A percentile compares a stretch with the other conserved stretches of the same genome.
Evolutionary conservation across 2,797 vertebrate genomes (phyloP).

Genomic region (Eremophila alpestris): DNA sequence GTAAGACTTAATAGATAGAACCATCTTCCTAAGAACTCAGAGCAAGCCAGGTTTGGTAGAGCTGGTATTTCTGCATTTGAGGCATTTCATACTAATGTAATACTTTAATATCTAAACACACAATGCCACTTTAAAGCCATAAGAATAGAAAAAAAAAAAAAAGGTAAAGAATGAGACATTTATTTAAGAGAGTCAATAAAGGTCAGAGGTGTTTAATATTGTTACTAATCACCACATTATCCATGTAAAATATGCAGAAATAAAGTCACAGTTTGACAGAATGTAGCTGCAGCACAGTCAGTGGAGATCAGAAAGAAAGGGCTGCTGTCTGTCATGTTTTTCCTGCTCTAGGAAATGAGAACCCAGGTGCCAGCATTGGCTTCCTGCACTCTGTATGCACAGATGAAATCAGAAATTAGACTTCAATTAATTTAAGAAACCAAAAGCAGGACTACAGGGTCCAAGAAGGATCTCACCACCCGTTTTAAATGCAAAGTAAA

Average conservation of each 20-base stretch:
- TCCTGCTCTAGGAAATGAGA: background rate
- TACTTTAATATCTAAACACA: background rate
- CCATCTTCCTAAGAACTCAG: background rate
- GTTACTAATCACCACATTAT: background rate
- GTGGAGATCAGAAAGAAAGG: background rate
- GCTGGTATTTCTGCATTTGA: slow-evolving; percentile 18
- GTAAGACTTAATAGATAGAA: slow-evolving; percentile 35
- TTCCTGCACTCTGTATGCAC: background rate
- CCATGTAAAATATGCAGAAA: background rate
- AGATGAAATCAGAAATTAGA: background rate
- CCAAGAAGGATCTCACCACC: background rate
- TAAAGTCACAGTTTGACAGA: background rate
- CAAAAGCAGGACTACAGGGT: background rate
- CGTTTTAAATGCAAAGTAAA: background rate
- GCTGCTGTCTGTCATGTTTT: background rate
- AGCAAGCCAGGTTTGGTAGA: background rate
- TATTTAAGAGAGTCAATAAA: background rate
- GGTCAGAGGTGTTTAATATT: background rate
- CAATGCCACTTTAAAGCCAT: background rate
- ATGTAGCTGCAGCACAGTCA: rapidly evolving
- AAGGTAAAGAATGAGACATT: background rate
- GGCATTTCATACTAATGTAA: background rate
- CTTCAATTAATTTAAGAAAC: background rate
- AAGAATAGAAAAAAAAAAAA: background rate
- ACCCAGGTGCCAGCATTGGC: rapidly evolving